phyloP scores from a whole-genome alignment of 2,797 vertebrate genomes.

The Sparidentex hasta region DNA sequence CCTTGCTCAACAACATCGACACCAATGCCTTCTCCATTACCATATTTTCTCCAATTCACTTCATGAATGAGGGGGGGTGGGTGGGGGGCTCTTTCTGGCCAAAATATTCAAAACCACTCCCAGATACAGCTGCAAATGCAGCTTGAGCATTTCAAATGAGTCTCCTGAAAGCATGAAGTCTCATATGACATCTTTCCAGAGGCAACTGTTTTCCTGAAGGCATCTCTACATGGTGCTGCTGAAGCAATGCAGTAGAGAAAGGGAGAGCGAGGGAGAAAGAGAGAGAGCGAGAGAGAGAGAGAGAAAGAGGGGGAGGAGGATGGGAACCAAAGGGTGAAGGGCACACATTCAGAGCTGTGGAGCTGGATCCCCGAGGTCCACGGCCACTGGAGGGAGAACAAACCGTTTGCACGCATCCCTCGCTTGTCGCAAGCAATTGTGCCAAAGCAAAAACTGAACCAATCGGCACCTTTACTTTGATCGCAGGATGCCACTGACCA shows the following conservation, averaged over 20 bases:
- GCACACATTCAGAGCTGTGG: slow-evolving; percentile 58
- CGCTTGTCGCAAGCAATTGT: slow-evolving; percentile 14
- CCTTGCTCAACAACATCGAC: slow-evolving; percentile 51
- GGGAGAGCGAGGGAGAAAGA: slow-evolving; percentile 9
- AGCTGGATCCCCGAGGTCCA: slow-evolving; percentile 56
- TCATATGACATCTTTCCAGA: slow-evolving; percentile 6
- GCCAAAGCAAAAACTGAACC: slow-evolving; percentile 44
- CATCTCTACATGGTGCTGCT: slow-evolving; percentile 37
- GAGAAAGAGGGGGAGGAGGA: not conserved
- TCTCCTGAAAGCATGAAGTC: not conserved
- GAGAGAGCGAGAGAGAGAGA: slow-evolving; percentile 9
- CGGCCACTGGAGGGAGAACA: slow-evolving; percentile 42
- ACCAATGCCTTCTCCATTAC: slow-evolving; percentile 32
- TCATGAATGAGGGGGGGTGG: not conserved
- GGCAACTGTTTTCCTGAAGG: slow-evolving; percentile 29
- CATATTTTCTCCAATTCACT: slow-evolving; percentile 16
- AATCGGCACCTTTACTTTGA: slow-evolving; percentile 8
- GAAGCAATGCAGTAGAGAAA: slow-evolving; percentile 66
- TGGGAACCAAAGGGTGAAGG: slow-evolving; percentile 60
- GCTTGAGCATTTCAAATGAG: too few relatives aligned
- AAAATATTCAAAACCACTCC: slow-evolving; percentile 5
- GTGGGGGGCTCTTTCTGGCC: slow-evolving; percentile 6
- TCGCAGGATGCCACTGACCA: slow-evolving; percentile 37
- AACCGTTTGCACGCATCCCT: slow-evolving; percentile 25
- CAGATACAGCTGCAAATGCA: not conserved